Percentiles rank a stretch among this genome's conserved stretches.
These are phyloP conservation scores for Sphaeridia pumilis DNA, from an alignment of 2,888 invertebrate genomes.

Conservation along the genomic window DNA sequence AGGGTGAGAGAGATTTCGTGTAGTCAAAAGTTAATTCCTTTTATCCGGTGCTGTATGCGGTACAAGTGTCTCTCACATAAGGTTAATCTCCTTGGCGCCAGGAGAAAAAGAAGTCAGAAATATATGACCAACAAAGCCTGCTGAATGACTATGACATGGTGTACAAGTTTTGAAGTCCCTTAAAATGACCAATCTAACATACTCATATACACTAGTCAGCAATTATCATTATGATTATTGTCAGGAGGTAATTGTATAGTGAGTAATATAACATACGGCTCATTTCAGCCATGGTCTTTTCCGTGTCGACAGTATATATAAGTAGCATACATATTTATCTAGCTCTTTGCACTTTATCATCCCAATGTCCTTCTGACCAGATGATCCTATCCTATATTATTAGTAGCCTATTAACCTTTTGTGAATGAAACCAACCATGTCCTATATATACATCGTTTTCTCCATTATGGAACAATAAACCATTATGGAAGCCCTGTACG, in stretches of 20 bases:
- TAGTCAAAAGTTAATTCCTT: background rate
- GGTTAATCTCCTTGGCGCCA: slow-evolving; percentile 1
- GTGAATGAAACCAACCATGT: background rate
- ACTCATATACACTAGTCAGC: no score
- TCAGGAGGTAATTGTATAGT: background rate
- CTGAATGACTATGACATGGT: no score
- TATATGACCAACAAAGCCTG: no score
- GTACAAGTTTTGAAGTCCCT: no score
- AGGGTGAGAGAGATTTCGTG: no score
- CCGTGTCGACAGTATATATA: background rate
- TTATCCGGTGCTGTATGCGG: background rate
- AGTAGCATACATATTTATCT: no score
- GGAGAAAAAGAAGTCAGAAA: background rate
- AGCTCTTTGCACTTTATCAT: background rate
- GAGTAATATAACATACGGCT: slow-evolving; percentile 1
- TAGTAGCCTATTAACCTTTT: slow-evolving; percentile 5
- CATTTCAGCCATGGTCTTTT: background rate
- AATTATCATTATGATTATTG: slow-evolving; percentile 4
- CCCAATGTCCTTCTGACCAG: background rate
- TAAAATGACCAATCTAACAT: no score
- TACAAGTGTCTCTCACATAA: background rate
- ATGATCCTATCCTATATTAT: slow-evolving; percentile 1
- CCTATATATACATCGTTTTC: no score
- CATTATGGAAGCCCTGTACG: no score
- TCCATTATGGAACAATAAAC: no score